phyloP scores from a whole-genome alignment of 2,113 vertebrate species.

The Notothenia coriiceps region DNA sequence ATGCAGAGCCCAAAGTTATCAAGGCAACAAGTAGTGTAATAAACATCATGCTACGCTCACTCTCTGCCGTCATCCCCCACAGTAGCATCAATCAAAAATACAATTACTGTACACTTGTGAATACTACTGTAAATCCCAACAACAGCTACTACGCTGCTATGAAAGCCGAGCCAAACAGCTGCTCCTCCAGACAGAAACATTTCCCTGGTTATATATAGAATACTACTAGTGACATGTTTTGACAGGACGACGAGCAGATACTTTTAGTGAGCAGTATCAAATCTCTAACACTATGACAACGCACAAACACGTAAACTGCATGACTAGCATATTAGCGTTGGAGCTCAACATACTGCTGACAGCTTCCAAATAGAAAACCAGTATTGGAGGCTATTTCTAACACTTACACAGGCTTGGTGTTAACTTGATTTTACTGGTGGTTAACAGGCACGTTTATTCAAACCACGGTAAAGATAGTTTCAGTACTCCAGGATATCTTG shows the following conservation, averaged over 20 bases:
- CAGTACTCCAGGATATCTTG: background rate
- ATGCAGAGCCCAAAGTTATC: background rate
- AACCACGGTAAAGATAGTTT: background rate
- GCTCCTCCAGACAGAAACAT: constrained; percentile 12
- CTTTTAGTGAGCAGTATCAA: constrained; percentile 40
- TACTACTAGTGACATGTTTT: constrained; percentile 20
- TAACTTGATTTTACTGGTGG: constrained; percentile 6
- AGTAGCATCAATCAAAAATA: constrained; percentile 21
- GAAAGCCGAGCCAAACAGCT: constrained; percentile 28
- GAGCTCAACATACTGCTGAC: constrained; percentile 30
- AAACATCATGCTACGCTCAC: constrained; percentile 4
- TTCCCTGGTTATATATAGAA: constrained; percentile 28
- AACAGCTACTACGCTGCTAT: constrained; percentile 5
- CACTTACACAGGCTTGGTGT: background rate
- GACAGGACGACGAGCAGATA: constrained; percentile 9
- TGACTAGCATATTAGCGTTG: background rate
- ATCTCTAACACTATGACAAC: constrained; percentile 25
- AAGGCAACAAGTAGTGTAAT: constrained; percentile 6
- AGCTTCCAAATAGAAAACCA: constrained; percentile 2
- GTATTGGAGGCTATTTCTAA: constrained; percentile 15
- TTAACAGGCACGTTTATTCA: background rate
- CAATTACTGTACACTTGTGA: constrained; percentile 17
- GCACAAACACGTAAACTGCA: constrained; percentile 7
- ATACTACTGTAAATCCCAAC: constrained; percentile 34
- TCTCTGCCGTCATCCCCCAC: background rate